Evolutionary conservation across 2,888 invertebrate species (phyloP), one percentile per base, ranked within the genome.

Genomic region (Trissonchulus sp.): DNA sequence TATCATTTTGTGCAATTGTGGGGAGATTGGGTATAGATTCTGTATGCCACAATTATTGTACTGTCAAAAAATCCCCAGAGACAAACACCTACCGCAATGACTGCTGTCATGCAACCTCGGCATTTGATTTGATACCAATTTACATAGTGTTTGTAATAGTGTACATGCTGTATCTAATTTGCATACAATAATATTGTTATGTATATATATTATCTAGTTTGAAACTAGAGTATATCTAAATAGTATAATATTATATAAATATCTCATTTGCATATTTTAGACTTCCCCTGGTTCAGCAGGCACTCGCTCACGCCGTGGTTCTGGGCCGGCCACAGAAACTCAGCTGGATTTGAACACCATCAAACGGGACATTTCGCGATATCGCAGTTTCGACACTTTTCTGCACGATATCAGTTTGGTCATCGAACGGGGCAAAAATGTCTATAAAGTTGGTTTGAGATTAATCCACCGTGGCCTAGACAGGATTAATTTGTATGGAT

Each of bases 391-490:
- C 3, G 37, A 23, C 28, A n/a, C 23, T 3, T 69, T 69, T 69
- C 34, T 69, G 35, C 23, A 36, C n/a, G 71, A 69, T 36, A 37
- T 69, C 34, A 35, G 33, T 2, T 30, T n/a, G 28, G 71, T 69
- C 8, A 69, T 69, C n/a, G 71, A 69, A n/a, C 71, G 71, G 2
- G 71, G 71, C 2, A 69, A 69, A 36, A 69, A n/a, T 8, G 71
- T 36, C 37, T 69, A 69, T 69, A 69, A 35, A 35, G 71, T 69
- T 15, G 48, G 48, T 48, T n/a, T n/a, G n/a, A n/a, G n/a, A n/a
- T n/a, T n/a, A n/a, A n/a, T n/a, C n/a, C n/a, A n/a, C n/a, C n/a
- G n/a, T n/a, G n/a, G n/a, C n/a, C n/a, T n/a, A n/a, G n/a, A n/a
- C n/a, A n/a, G n/a, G n/a, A n/a, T n/a, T n/a, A n/a, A n/a, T n/a